Evolutionary conservation across 1,140 invertebrate species (phyloP), one percentile per base, ranked within the genome.

Genomic region (Drosophila pallidifrons): DNA sequence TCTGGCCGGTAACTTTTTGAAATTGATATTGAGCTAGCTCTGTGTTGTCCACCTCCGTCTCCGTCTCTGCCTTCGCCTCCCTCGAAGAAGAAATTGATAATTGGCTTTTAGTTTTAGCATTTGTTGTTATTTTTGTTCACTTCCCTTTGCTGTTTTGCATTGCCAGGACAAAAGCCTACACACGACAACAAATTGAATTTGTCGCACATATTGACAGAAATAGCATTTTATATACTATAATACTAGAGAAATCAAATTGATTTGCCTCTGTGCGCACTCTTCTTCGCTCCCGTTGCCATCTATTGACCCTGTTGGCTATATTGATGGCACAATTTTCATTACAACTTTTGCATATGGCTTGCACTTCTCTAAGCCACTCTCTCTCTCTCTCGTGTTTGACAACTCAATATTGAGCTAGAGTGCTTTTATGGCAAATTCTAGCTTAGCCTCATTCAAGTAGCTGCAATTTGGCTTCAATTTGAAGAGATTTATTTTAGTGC

Each of bases 151-250:
- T 43, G 5, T 47, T 61, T 72, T 52, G 20, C 51, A 45, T 41
- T 32, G 45, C 7, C 38, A 46, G 28, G 15, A 45, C 41, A 45
- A 60, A 25, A 57, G 43, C 61, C 20, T 30, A 67, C 55, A 65
- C 41, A 68, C 35, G 76, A 61, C 47, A 51, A 75, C 78, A 81
- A 86, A 85, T 86, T 86, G 15, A 85, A 85, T 85, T 83, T 83
- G 77, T 74, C 81, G 81, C 68, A 85, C 81, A 77, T 73, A 65
- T 78, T 66, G 73, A 49, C 75, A 77, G 70, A 58, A 78, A 58
- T 49, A 68, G 65, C 71, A 60, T 75, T 70, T 75, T 69, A 68
- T 25, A 25, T 25, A 25, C 20, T 25, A 25, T 4, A 25, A 25
- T 64, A 43, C 60, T 51, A 15, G 43, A 32, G n/a, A 61, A 77